Conservation (phyloP, 2,888 invertebrate genomes). For the Caenorhabditis macrosperma region DNA sequence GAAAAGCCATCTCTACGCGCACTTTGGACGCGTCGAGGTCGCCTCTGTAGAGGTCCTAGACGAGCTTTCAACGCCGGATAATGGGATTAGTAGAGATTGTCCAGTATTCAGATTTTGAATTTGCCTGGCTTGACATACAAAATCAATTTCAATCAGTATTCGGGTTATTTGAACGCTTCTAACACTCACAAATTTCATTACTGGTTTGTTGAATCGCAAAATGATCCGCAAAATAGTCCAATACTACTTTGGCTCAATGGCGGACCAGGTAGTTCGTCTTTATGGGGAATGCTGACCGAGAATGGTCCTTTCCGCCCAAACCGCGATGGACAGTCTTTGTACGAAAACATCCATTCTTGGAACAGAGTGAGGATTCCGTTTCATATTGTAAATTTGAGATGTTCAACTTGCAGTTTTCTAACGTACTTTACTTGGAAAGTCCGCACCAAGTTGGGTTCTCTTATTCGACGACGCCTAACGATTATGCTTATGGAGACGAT, state of each 20-base stretch:
- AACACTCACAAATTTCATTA: constrained; percentile 62
- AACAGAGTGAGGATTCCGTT: constrained; percentile 63
- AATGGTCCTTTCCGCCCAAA: constrained; percentile 81
- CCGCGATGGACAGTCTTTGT: constrained; percentile 67
- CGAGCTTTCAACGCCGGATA: too few species aligned
- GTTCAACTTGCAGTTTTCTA: constrained; percentile 65
- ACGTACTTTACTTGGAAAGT: constrained; percentile 82
- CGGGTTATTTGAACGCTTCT: constrained; percentile 67
- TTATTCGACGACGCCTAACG: constrained; percentile 81
- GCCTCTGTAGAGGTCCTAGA: too few species aligned
- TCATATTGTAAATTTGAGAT: neutral
- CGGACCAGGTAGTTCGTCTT: constrained; percentile 69
- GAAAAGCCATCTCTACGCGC: too few species aligned
- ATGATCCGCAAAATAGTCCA: constrained; percentile 57
- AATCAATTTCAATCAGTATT: constrained; percentile 69
- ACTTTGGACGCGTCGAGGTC: too few species aligned
- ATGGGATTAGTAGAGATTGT: constrained; percentile 13
- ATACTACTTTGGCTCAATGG: constrained; percentile 71
- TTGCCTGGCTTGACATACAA: constrained; percentile 67
- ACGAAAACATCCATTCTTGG: constrained; percentile 74
- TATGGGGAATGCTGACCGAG: constrained; percentile 80
- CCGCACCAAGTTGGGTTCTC: constrained; percentile 83
- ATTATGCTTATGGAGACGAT: constrained; percentile 77
- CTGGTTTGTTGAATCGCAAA: constrained; percentile 66
- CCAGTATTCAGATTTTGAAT: constrained; percentile 43